These are phyloP conservation scores for Chelonoidis abingdonii DNA, from an alignment of 2,113 vertebrate species.

Conservation along the genomic window DNA sequence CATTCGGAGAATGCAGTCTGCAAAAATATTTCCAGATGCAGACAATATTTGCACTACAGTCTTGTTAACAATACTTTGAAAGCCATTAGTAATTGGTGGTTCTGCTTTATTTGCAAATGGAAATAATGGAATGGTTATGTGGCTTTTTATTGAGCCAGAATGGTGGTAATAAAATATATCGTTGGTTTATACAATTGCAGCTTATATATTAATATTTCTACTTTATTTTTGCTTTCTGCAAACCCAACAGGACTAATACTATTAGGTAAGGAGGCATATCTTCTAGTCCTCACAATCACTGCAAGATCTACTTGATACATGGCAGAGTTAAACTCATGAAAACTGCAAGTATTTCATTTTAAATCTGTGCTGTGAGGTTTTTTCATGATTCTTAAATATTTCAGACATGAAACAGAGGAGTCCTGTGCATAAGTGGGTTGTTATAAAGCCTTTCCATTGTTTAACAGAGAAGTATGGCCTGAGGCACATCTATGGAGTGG, in stretches of 20 bases:
- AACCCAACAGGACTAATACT: not conserved
- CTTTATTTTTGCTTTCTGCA: not conserved
- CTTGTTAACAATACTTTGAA: slow-evolving; percentile 14
- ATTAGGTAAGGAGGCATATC: not conserved
- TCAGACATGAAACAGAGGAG: not conserved
- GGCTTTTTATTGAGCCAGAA: not conserved
- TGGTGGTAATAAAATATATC: not conserved
- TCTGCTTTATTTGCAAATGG: not conserved
- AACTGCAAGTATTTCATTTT: not conserved
- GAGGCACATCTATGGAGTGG: not conserved
- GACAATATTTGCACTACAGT: not conserved
- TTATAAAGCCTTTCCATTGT: not conserved
- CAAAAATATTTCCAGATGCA: slow-evolving; percentile 1
- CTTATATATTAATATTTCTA: not conserved
- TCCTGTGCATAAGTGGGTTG: not conserved
- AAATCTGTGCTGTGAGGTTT: not conserved
- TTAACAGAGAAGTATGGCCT: not conserved
- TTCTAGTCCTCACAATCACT: not conserved
- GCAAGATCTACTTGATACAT: not conserved
- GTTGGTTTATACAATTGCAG: not conserved
- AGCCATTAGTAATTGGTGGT: not conserved
- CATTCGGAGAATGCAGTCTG: not conserved
- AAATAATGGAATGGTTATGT: not conserved
- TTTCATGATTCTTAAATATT: not conserved
- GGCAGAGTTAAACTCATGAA: not conserved